A percentile compares a stretch with the other conserved stretches of the same genome.
phyloP scores from a whole-genome alignment of 2,797 vertebrate genomes.

The Falco peregrinus region DNA sequence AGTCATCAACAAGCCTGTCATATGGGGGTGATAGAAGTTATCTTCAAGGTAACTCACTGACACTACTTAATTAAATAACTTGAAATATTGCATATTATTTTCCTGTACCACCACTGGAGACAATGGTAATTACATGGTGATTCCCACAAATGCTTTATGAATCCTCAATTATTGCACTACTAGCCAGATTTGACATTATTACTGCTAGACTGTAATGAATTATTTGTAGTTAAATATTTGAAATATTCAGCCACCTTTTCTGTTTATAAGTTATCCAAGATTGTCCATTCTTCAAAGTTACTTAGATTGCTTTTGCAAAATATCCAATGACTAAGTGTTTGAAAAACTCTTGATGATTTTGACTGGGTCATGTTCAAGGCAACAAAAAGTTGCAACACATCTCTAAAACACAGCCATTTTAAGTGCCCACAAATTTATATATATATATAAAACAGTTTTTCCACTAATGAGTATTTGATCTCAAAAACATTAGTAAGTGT shows the following conservation, averaged over 20 bases:
- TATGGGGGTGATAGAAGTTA: conserved; percentile 24
- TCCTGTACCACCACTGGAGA: conserved; percentile 21
- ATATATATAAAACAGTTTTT: not conserved
- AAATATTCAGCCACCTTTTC: not conserved
- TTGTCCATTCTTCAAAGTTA: not conserved
- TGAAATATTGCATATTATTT: conserved; percentile 65
- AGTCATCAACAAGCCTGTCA: conserved; percentile 46
- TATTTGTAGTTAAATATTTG: not conserved
- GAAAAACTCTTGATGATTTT: not conserved
- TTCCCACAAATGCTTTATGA: conserved; percentile 49
- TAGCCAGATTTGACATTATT: conserved; percentile 18
- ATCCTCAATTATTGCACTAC: conserved; percentile 43
- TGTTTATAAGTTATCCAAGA: not conserved
- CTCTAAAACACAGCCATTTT: not conserved
- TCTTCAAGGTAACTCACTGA: conserved; percentile 63
- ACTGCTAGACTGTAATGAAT: not conserved
- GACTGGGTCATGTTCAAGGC: not conserved
- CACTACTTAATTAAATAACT: conserved; percentile 64
- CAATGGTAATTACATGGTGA: conserved; percentile 49
- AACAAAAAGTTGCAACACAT: not conserved
- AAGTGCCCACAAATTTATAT: not conserved
- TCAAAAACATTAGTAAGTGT: not conserved
- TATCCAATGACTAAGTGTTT: not conserved
- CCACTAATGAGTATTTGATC: not conserved
- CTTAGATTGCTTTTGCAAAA: not conserved